Evolutionary conservation across 2,797 vertebrate genomes (phyloP), one percentile per base, ranked within the genome.

Genomic region (Knipowitschia caucasica): DNA sequence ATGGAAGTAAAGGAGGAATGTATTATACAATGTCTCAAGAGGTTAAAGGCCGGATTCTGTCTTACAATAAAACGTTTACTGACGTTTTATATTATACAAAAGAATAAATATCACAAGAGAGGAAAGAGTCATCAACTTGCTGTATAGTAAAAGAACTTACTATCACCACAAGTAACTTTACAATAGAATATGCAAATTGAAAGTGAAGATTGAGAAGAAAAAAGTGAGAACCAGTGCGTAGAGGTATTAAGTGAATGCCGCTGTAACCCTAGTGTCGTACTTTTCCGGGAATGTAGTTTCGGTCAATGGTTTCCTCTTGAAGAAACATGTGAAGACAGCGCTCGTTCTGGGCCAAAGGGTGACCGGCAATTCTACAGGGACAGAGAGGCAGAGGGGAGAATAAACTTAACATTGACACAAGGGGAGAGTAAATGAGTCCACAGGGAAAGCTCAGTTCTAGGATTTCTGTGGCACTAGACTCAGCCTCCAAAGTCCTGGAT

Each of bases 321-420:
- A 99, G 91, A 84, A 99, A 99, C 95, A 99, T 99, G 82, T 99
- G 96, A 89, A 99, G 95, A 89, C 96, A 99, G 84, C 96, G 96
- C 89, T 99, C 96, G 0, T 99, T 99, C 91, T 99, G 96, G 88
- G 96, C 96, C 92, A 99, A 83, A 3, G 96, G 96, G 69, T 99
- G 96, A 86, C 96, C 96, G 62, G 96, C 96, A 88, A 99, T 98
- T 93, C 96, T 99, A 49, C 50, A 80, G 31, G 62, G 18, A 67
- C 31, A 69, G 1, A 66, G 5, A 46, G 9, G 8, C n/a, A 46
- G 18, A 12, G 27, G 7, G 3, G 4, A 18, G 2, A 36, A 25
- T n/a, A 29, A 33, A 27, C 2, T 35, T 7, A 30, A 31, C 4
- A 7, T 17, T 20, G 36, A 21, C 10, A 10, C 10, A 40, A 11